Evolutionary conservation across 2,113 vertebrate genomes (phyloP), one percentile per base, ranked within the genome.

Genomic region (Lonchura striata): DNA sequence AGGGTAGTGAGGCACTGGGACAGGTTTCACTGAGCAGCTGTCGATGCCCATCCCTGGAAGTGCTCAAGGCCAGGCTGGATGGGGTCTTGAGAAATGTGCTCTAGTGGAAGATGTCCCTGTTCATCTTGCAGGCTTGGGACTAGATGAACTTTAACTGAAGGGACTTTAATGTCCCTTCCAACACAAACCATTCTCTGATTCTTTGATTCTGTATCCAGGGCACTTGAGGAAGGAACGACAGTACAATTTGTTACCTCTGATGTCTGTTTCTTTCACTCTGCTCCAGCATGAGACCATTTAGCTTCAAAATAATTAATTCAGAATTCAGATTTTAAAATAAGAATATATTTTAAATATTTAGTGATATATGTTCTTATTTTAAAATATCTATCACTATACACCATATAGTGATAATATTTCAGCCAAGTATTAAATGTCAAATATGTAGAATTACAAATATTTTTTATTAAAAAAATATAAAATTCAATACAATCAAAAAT

Each of bases 1-100:
- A 41, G 20, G 13, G 9, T 24, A 9, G 4, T n/a, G 30, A 31
- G 49, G 30, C 16, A 31, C 8, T 54, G 65, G 24, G 20, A 41
- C 41, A 71, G 35, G 10, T 35, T 63, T 24, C 9, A 20, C 20
- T 15, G 56, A 71, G 41, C 52, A 79, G 17, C 11, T 78, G 23
- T 39, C 0, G 0, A 17, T 47, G 30, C 4, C 30, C 9, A 9
- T 47, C 15, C 8, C 23, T 63, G 41, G 41, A 54, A 79, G 30
- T 25, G 41, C 66, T 41, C 30, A 47, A 24, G 47, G 28, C 28
- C 47, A 70, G 47, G 13, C 10, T 63, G 47, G n/a, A 21, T 41
- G n/a, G n/a, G 10, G 10, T 39, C 23, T 47, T 39, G 15, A 53
- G 28, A 22, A 39, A 9, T 19, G 12, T 39, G 47, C 13, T 79